A percentile compares a stretch with the other conserved stretches of the same genome.
Conservation (phyloP, 2,888 invertebrate genomes). For the Argyra leucocephala region DNA sequence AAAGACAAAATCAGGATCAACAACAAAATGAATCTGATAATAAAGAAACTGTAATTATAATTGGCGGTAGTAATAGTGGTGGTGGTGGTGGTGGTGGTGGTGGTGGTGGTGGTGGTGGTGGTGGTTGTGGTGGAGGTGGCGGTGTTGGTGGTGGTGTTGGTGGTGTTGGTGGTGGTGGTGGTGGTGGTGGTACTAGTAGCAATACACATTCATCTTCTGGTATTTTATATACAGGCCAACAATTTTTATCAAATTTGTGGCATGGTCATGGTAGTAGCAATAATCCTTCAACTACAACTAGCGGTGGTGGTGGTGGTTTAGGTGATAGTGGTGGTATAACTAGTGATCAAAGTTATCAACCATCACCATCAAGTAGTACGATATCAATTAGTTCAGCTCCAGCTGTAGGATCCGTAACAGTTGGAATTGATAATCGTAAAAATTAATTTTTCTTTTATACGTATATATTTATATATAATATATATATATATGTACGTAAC, state of each 20-base stretch:
- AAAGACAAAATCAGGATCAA: conserved; percentile 6
- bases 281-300: conserved; percentile 37
- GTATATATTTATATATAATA: too few relatives aligned
- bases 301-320: conserved; percentile 40
- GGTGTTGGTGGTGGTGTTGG: too few relatives aligned
- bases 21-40: not conserved
- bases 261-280: conserved; percentile 46
- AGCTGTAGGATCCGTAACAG: conserved; percentile 15
- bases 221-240: conserved; percentile 48
- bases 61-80: not conserved
- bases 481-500: not conserved
- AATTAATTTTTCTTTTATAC: not conserved
- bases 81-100: conserved; percentile 13
- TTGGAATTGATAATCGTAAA: not conserved
- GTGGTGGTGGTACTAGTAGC: conserved; percentile 21
- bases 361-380: conserved; percentile 12
- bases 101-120: too few relatives aligned
- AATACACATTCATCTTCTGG: conserved; percentile 35
- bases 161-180: too few relatives aligned
- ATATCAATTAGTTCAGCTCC: conserved; percentile 19
- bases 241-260: conserved; percentile 55
- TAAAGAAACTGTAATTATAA: not conserved
- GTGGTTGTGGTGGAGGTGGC: too few relatives aligned
- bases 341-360: conserved; percentile 18
- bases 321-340: conserved; percentile 26